phyloP scores from a whole-genome alignment of 1,140 invertebrate species.

The Neodiprion lecontei region DNA sequence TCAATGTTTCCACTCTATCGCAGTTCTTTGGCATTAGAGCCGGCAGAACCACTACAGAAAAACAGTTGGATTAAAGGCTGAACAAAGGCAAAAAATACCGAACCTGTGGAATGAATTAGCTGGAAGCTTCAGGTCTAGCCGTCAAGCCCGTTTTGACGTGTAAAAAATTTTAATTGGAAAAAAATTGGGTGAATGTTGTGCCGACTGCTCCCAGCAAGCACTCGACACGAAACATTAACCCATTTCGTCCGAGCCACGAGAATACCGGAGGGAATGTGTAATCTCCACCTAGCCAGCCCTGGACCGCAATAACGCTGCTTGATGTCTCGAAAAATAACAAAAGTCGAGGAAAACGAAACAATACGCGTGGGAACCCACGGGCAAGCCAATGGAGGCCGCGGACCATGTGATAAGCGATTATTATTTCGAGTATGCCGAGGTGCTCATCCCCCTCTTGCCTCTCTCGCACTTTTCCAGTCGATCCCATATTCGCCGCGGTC shows the following conservation, averaged over 20 bases:
- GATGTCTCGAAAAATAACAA: background rate
- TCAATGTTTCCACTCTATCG: background rate
- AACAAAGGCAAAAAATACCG: background rate
- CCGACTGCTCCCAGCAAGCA: background rate
- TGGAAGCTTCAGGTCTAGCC: too few species aligned
- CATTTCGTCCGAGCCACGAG: background rate
- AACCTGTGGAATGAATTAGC: too few species aligned
- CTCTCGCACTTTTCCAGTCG: too few species aligned
- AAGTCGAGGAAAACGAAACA: background rate
- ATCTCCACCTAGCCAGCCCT: background rate
- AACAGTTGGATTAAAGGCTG: background rate
- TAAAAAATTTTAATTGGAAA: background rate
- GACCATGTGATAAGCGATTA: background rate
- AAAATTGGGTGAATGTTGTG: background rate
- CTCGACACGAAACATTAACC: background rate
- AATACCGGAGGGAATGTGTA: slow-evolving; percentile 1
- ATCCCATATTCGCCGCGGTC: too few species aligned
- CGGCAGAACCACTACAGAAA: background rate
- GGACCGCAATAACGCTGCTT: background rate
- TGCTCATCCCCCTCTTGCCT: too few species aligned
- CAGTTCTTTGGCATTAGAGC: background rate
- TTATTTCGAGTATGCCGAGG: background rate
- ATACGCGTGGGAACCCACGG: background rate
- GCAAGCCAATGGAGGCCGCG: background rate
- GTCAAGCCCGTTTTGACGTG: too few species aligned